Evolutionary conservation across 2,113 vertebrate species (phyloP).

Genomic region (Sander lucioperca): DNA sequence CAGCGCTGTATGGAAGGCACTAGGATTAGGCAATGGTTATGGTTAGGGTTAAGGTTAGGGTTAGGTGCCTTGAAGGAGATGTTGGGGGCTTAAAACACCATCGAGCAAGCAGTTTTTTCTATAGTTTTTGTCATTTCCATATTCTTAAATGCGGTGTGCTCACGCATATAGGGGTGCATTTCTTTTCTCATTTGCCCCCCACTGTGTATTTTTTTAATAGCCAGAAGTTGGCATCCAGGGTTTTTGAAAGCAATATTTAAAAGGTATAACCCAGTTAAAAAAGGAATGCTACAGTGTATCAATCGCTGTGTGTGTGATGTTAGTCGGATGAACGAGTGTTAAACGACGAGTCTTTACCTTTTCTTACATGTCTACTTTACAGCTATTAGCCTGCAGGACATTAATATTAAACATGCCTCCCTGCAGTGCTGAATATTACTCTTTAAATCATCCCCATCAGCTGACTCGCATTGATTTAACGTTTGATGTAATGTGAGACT

Average conservation of each 20-base stretch:
- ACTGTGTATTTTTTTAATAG: background rate
- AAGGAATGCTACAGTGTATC: background rate
- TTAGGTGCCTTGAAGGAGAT: too few relatives aligned
- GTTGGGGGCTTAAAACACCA: too few relatives aligned
- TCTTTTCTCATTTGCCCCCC: fast-evolving
- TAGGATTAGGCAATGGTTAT: too few relatives aligned
- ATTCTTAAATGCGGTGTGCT: background rate
- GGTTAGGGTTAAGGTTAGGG: too few relatives aligned
- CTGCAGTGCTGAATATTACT: constrained; percentile 5
- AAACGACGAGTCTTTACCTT: constrained; percentile 35
- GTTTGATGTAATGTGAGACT: constrained; percentile 36
- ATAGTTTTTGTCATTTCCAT: background rate
- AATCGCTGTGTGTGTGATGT: background rate
- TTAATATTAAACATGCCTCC: constrained; percentile 20
- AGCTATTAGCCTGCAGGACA: constrained; percentile 10
- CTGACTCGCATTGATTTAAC: constrained; percentile 15
- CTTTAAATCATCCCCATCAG: constrained; percentile 28
- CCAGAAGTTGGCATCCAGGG: background rate
- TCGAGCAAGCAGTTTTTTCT: too few relatives aligned
- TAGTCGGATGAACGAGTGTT: background rate
- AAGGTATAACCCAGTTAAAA: constrained; percentile 5
- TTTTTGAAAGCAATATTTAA: background rate
- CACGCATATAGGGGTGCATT: background rate
- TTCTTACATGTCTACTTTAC: constrained; percentile 11
- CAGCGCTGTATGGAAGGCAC: too few relatives aligned